phyloP scores from a whole-genome alignment of 2,113 vertebrate species.

The Etia nguti region DNA sequence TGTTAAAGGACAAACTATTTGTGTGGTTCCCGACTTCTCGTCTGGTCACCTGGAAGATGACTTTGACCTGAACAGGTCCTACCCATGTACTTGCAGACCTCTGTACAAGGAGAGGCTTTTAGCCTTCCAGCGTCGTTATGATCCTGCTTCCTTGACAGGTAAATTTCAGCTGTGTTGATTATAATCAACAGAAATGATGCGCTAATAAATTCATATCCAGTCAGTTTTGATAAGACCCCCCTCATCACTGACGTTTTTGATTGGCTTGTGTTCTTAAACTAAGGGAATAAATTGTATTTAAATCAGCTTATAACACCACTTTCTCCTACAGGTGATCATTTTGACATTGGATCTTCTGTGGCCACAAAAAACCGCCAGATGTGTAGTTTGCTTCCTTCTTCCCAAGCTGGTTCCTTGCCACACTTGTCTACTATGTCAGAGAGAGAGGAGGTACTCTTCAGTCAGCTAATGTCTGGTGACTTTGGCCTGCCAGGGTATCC shows the following conservation, averaged over 20 bases:
- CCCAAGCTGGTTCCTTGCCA: not conserved
- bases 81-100: constrained; percentile 50
- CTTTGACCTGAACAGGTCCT: constrained; percentile 66
- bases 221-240: not conserved
- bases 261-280: not conserved
- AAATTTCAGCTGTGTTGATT: not conserved
- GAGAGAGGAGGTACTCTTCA: constrained; percentile 70
- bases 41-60: constrained; percentile 36
- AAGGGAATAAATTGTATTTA: not conserved
- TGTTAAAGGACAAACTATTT: constrained; percentile 46
- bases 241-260: not conserved
- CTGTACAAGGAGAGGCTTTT: constrained; percentile 49
- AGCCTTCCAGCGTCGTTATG: constrained; percentile 62
- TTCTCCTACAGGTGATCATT: constrained; percentile 63
- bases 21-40: constrained; percentile 23
- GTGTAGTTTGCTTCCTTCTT: constrained; percentile 14
- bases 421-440: constrained; percentile 56
- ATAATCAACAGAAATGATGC: not conserved
- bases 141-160: constrained; percentile 69
- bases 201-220: not conserved
- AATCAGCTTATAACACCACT: not conserved
- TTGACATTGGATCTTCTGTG: constrained; percentile 70
- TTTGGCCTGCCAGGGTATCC: constrained; percentile 38
- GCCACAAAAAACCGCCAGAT: constrained; percentile 65
- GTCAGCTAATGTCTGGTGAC: constrained; percentile 47